Percentiles rank a stretch among this genome's conserved stretches.
These are phyloP conservation scores for Alaudala cheleensis DNA, from an alignment of 2,113 vertebrate genomes.

Conservation along the genomic window DNA sequence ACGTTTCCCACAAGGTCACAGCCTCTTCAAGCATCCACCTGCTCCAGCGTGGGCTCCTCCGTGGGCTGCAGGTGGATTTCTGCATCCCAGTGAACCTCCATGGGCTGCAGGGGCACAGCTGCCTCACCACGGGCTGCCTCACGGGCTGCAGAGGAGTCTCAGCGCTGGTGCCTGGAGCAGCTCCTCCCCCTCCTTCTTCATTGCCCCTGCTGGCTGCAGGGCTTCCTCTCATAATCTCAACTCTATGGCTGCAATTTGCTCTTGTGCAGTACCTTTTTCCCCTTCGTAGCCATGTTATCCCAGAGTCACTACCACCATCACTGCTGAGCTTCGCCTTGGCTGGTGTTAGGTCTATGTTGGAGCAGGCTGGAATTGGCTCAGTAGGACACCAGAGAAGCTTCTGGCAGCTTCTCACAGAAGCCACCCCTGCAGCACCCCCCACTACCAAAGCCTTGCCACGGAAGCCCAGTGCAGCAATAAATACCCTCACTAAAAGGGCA, in stretches of 20 bases:
- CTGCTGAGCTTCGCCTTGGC: rapidly evolving
- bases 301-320: neutral
- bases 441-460: neutral
- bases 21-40: neutral
- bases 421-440: neutral
- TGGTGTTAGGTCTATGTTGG: rapidly evolving
- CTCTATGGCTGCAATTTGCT: neutral
- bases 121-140: neutral
- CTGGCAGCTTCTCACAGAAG: neutral
- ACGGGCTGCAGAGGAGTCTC: neutral
- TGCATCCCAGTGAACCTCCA: neutral
- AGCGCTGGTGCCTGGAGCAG: neutral
- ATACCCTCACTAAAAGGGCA: neutral
- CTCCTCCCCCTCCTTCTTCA: neutral
- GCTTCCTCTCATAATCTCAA: neutral
- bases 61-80: neutral
- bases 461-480: neutral
- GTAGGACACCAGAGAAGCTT: neutral
- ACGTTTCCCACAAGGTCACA: neutral
- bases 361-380: neutral
- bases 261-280: neutral
- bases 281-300: neutral
- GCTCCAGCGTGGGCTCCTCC: neutral
- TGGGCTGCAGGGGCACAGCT: neutral
- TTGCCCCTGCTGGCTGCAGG: neutral